Evolutionary conservation across 2,888 invertebrate genomes (phyloP), one percentile per base, ranked within the genome.

Genomic region (Lycocerus yunnanus): DNA sequence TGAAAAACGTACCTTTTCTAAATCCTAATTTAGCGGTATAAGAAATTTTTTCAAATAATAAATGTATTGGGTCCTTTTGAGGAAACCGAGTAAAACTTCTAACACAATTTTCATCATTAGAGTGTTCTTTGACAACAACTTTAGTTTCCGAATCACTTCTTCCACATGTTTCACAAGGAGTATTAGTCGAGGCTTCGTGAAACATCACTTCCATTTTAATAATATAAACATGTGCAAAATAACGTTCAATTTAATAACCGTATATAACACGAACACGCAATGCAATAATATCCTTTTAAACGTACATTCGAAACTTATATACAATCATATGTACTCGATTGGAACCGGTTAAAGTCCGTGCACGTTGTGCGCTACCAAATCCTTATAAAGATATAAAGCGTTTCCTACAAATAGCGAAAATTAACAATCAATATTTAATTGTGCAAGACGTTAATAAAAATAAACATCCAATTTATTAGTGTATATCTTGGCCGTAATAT

Each of bases 11-110:
- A 94, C 94, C 94, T 91, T 92, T 93, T 82, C 91, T 90, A 80
- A 92, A 91, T 78, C 94, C 95, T 74, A 93, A 87, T 58, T 90
- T 90, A 15, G 94, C 95, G 0, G 90, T 92, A 83, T 93, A 94
- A 0, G 90, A 91, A 77, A 95, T 89, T 83, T 94, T 91, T 74
- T 92, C 91, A 85, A 95, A 95, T 79, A 91, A 89, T 77, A 95
- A 91, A 83, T 95, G 93, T 43, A 94, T 81, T 0, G 85, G 83
- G 70, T 82, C 81, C 15, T 79, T 81, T 20, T 79, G 79, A 0
- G 84, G 83, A 70, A 82, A 65, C 78, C 81, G 80, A 70, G 79
- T 83, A 75, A 85, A 85, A 13, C 72, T 80, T 10, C 15, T 68
- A 10, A 78, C 72, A 16, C 67, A 73, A 27, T 73, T 73, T 15